These are phyloP conservation scores for Sebastes reedi DNA, from an alignment of 2,797 vertebrate genomes.

Conservation along the genomic window DNA sequence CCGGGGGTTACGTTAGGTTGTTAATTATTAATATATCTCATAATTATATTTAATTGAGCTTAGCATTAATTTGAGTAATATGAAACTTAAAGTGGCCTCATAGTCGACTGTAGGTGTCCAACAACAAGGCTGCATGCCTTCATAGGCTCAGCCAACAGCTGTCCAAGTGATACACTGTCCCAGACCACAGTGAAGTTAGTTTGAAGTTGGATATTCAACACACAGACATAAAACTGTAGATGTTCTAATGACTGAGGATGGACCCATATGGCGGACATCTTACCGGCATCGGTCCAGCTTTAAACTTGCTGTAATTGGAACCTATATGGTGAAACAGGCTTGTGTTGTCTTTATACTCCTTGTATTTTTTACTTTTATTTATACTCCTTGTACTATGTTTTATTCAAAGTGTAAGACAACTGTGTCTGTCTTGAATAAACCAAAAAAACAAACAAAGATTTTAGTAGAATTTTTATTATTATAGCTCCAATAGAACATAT, in stretches of 20 bases:
- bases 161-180: background rate
- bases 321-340: too few relatives aligned
- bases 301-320: background rate
- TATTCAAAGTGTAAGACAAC: too few relatives aligned
- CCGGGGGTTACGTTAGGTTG: rapidly evolving
- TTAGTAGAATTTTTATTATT: too few relatives aligned
- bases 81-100: background rate
- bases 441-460: too few relatives aligned
- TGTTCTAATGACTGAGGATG: background rate
- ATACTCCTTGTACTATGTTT: too few relatives aligned
- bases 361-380: too few relatives aligned
- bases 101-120: background rate
- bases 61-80: rapidly evolving
- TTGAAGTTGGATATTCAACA: background rate
- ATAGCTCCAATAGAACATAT: too few relatives aligned
- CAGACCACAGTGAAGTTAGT: background rate
- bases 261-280: background rate
- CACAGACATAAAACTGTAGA: too few relatives aligned
- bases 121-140: conserved; percentile 6
- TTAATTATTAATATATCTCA: background rate
- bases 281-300: background rate
- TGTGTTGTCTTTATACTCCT: too few relatives aligned
- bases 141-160: conserved; percentile 31
- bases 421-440: too few relatives aligned
- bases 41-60: background rate